Evolutionary conservation across 2,888 invertebrate species (phyloP).

Genomic region (Merodon equestris): DNA sequence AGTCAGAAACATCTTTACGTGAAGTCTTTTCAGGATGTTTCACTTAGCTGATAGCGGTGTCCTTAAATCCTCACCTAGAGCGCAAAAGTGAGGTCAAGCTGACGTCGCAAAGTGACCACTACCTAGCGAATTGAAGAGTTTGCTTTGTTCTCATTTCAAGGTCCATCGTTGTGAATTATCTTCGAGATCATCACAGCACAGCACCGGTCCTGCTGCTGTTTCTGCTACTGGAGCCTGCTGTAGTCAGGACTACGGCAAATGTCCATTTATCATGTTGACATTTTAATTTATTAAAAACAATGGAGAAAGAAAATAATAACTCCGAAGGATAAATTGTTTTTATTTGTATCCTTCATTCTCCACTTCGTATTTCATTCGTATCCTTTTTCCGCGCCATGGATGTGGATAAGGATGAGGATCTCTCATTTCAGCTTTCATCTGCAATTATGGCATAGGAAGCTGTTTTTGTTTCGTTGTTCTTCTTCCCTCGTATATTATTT

Average conservation of each 20-base stretch:
- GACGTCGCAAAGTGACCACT: slow-evolving; percentile 48
- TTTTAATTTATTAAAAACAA: slow-evolving; percentile 78
- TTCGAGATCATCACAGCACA: slow-evolving; percentile 43
- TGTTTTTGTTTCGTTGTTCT: background rate
- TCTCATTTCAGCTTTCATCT: slow-evolving; percentile 24
- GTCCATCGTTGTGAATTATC: slow-evolving; percentile 59
- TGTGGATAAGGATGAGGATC: background rate
- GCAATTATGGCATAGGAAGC: slow-evolving; percentile 11
- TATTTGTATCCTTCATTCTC: slow-evolving; percentile 20
- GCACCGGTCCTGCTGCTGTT: background rate
- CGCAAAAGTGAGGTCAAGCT: slow-evolving; percentile 31
- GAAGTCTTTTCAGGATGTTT: slow-evolving; percentile 23
- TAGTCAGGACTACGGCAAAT: slow-evolving; percentile 40
- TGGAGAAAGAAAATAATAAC: slow-evolving; percentile 58
- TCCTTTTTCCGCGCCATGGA: slow-evolving; percentile 19
- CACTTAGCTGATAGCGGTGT: background rate
- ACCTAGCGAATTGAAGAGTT: slow-evolving; percentile 26
- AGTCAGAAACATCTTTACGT: slow-evolving; percentile 1
- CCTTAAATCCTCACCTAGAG: slow-evolving; percentile 52
- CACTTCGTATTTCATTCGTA: slow-evolving; percentile 4
- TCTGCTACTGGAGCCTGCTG: too few relatives aligned
- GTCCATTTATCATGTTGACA: slow-evolving; percentile 78
- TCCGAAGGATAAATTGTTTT: slow-evolving; percentile 57
- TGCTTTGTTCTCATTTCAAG: slow-evolving; percentile 43
- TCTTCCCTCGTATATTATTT: too few relatives aligned